Base-by-base conservation (phyloP, 2,888 invertebrate genomes). In the Pocota personata region DNA sequence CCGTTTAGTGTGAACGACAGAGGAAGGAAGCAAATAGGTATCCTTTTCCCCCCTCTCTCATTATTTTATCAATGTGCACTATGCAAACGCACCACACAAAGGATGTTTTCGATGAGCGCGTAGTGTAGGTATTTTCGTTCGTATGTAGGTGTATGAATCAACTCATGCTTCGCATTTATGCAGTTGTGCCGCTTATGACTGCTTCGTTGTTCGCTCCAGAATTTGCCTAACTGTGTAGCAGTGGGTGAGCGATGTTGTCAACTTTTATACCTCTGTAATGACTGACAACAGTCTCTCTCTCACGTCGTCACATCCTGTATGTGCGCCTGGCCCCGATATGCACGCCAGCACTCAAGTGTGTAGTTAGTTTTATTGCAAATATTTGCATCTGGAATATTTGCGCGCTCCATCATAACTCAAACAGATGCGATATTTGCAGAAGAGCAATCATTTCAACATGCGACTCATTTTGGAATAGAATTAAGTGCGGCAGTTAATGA, bases 331-430 rank as follows among this genome's bases (percentile, higher is more conserved):
- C 88, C 88, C 87, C 88, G 88, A 88, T 89, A 88, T 89, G 90
- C 90, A 89, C 89, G 89, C 88, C 89, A 88, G 71, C 89, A 88
- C 87, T 87, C 88, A 83, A 87, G 88, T 88, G 89, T 88, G 89
- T 90, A 88, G 90, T 90, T 91, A 91, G 91, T 90, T 91, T 90
- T 90, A 89, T 88, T 87, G 90, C 89, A 91, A 91, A 91, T 91
- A 91, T 91, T 91, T 91, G 90, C 91, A 88, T 89, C 91, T 91
- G 90, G 90, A 91, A 91, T 91, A 91, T 91, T 91, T 91, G 90
- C 91, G 89, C 90, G 89, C 90, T 91, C 90, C 91, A 91, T 91
- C 90, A 91, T 91, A 91, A 91, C 90, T 91, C 91, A 91, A 91
- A 91, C 90, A 91, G 90, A 91, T 91, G 91, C 90, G 88, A 88